Conservation (phyloP, 2,888 invertebrate genomes). For the Calameuta filiformis region DNA sequence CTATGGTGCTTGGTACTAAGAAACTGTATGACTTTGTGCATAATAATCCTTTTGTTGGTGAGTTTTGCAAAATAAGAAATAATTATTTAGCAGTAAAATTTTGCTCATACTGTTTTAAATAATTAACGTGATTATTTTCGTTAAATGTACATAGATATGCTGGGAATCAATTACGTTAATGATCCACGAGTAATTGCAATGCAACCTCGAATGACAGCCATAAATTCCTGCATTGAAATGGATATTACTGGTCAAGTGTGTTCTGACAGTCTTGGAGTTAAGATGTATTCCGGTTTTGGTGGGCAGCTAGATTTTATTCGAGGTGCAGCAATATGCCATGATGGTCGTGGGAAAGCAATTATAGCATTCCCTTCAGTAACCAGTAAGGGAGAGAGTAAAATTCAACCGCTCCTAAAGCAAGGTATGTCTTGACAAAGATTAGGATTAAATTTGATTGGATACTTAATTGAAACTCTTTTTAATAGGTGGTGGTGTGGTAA, state of each 20-base stretch:
- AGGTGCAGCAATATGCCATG: constrained; percentile 86
- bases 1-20: constrained; percentile 72
- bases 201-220: constrained; percentile 74
- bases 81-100: not conserved
- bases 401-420: constrained; percentile 82
- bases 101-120: constrained; percentile 6
- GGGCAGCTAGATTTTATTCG: constrained; percentile 95
- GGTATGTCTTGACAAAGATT: constrained; percentile 68
- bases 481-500: constrained; percentile 92
- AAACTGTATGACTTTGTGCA: constrained; percentile 74
- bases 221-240: constrained; percentile 76
- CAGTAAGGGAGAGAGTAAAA: constrained; percentile 85
- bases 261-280: constrained; percentile 71
- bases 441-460: not conserved
- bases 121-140: constrained; percentile 1
- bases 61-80: constrained; percentile 28
- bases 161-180: constrained; percentile 69
- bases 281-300: constrained; percentile 87
- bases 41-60: constrained; percentile 73
- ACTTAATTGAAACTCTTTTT: constrained; percentile 10
- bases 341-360: constrained; percentile 91
- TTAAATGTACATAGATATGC: constrained; percentile 65
- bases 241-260: constrained; percentile 76
- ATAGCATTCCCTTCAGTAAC: constrained; percentile 88
- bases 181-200: constrained; percentile 69